These are phyloP conservation scores for Mola mola DNA, from an alignment of 2,113 vertebrate genomes.

Conservation along the genomic window DNA sequence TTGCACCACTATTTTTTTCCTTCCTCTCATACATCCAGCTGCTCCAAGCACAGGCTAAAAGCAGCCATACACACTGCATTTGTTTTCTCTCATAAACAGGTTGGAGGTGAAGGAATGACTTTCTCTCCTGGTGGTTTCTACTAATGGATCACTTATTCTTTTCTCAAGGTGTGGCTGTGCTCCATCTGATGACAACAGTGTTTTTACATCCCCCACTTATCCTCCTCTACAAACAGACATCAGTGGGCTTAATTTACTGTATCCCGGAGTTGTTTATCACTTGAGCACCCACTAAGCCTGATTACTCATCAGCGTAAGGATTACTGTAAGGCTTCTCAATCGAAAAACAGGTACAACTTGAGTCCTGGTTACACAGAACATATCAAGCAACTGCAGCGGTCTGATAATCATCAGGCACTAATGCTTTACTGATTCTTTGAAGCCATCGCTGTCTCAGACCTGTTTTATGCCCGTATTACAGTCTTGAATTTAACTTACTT, in stretches of 20 bases:
- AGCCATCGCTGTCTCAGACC: conserved; percentile 14
- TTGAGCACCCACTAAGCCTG: conserved; percentile 7
- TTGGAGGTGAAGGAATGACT: conserved; percentile 15
- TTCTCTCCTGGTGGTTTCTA: neutral
- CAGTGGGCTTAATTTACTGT: conserved; percentile 9
- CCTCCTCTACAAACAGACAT: conserved; percentile 14
- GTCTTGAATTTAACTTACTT: conserved; percentile 40
- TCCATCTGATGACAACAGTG: conserved; percentile 22
- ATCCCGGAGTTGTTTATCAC: conserved; percentile 26
- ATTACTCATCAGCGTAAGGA: conserved; percentile 33
- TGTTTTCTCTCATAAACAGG: neutral
- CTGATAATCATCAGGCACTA: conserved; percentile 44
- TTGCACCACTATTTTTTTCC: neutral
- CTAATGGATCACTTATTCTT: conserved; percentile 4
- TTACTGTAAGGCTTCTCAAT: conserved; percentile 36
- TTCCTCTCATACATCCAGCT: conserved; percentile 8
- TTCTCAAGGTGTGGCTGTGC: conserved; percentile 3
- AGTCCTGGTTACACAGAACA: conserved; percentile 36
- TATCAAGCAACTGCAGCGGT: conserved; percentile 28
- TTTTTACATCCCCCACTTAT: conserved; percentile 15
- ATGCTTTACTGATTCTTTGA: conserved; percentile 29
- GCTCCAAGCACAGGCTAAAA: neutral
- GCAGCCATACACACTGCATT: conserved; percentile 2
- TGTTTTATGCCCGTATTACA: conserved; percentile 18
- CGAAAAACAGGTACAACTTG: conserved; percentile 54